Conservation (phyloP, 2,888 invertebrate genomes). For the Drosophila basisetae region DNA sequence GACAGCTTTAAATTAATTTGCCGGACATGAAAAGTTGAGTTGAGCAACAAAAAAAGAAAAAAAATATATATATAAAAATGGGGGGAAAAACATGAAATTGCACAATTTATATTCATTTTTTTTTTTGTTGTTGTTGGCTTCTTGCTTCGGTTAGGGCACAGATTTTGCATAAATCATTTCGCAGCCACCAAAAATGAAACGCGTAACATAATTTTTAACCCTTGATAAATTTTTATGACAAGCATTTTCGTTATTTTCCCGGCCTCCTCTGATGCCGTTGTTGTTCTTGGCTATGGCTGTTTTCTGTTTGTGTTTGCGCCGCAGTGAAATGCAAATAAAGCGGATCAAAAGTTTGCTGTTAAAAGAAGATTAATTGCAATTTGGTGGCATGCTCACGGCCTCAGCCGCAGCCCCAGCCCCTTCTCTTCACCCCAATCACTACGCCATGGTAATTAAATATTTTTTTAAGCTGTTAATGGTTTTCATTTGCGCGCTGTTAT, state of each 20-base stretch:
- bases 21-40: slow-evolving; percentile 73
- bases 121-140: slow-evolving; percentile 27
- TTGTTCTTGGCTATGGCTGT: slow-evolving; percentile 24
- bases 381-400: slow-evolving; percentile 70
- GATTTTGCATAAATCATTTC: slow-evolving; percentile 80
- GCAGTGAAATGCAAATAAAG: slow-evolving; percentile 80
- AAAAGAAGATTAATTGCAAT: slow-evolving; percentile 80
- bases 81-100: slow-evolving; percentile 70
- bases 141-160: slow-evolving; percentile 67
- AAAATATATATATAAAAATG: background rate
- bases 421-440: slow-evolving; percentile 15
- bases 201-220: slow-evolving; percentile 81
- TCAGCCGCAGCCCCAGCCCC: slow-evolving; percentile 14
- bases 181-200: slow-evolving; percentile 80
- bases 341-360: slow-evolving; percentile 81
- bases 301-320: slow-evolving; percentile 68
- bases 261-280: slow-evolving; percentile 23
- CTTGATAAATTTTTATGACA: slow-evolving; percentile 81
- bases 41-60: slow-evolving; percentile 21
- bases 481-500: slow-evolving; percentile 73
- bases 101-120: slow-evolving; percentile 79
- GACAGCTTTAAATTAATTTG: slow-evolving; percentile 79
- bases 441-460: slow-evolving; percentile 73
- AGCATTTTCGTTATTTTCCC: slow-evolving; percentile 75
- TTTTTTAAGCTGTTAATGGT: slow-evolving; percentile 81